Conservation (phyloP, 1,140 invertebrate species). For the Holotrichia oblita region DNA sequence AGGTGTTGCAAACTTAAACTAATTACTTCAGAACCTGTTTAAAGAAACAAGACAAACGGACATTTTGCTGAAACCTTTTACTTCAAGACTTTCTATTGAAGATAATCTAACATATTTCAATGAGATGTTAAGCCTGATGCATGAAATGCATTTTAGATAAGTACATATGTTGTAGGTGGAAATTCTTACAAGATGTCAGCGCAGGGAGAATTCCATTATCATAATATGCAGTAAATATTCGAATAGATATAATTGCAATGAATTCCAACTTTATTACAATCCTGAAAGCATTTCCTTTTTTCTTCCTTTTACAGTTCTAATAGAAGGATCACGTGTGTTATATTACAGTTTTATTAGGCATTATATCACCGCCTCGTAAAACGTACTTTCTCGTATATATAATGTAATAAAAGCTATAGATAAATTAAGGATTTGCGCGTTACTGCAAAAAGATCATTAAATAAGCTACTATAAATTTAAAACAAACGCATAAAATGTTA, state of each 20-base stretch:
- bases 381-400: not conserved
- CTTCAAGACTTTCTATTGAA: too few relatives aligned
- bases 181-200: too few relatives aligned
- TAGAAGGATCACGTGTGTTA: not conserved
- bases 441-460: constrained; percentile 20
- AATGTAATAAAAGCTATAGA: constrained; percentile 30
- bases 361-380: constrained; percentile 16
- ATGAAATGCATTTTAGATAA: too few relatives aligned
- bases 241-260: not conserved
- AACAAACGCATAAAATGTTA: constrained; percentile 24
- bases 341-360: constrained; percentile 9
- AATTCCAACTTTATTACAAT: not conserved
- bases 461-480: constrained; percentile 25
- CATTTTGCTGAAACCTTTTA: too few relatives aligned
- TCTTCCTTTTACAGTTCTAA: not conserved
- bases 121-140: too few relatives aligned
- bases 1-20: too few relatives aligned
- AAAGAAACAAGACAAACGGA: too few relatives aligned
- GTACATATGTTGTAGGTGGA: too few relatives aligned
- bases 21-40: too few relatives aligned
- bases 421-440: constrained; percentile 1
- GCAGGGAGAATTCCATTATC: too few relatives aligned
- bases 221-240: too few relatives aligned
- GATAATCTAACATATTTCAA: too few relatives aligned
- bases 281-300: not conserved